Evolutionary conservation across 1,140 invertebrate species (phyloP).

Genomic region (Steinernema khuongi): DNA sequence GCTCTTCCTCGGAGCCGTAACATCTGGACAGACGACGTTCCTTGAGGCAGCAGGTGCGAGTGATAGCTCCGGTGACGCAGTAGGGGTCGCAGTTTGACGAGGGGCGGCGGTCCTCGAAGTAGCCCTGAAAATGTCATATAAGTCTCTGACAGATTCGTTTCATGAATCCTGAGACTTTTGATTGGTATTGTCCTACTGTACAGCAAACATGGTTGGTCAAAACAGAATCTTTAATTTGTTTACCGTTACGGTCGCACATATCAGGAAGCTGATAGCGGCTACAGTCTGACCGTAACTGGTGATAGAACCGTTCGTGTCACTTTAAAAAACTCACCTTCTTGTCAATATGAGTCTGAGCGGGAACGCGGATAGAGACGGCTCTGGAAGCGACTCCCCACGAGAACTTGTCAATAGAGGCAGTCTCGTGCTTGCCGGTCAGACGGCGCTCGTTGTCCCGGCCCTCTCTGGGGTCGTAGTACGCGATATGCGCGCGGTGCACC

Average conservation of each 20-base stretch:
- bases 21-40: conserved; percentile 4
- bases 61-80: conserved; percentile 57
- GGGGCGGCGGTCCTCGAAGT: conserved; percentile 85
- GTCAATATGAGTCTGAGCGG: conserved; percentile 65
- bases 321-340: neutral
- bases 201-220: neutral
- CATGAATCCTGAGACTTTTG: conserved; percentile 26
- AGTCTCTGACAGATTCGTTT: conserved; percentile 1
- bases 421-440: conserved; percentile 79
- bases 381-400: conserved; percentile 73
- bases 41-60: conserved; percentile 2
- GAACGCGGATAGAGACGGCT: conserved; percentile 74
- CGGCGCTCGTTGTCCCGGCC: conserved; percentile 73
- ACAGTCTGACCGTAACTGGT: too few species aligned
- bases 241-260: too few species aligned
- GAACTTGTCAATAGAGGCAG: conserved; percentile 77
- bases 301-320: too few species aligned
- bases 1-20: conserved; percentile 3
- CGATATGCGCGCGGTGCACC: conserved; percentile 78
- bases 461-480: conserved; percentile 77
- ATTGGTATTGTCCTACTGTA: neutral
- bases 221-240: too few species aligned
- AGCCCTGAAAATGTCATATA: conserved; percentile 67
- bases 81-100: conserved; percentile 91
- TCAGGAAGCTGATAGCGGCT: too few species aligned